A percentile compares a stretch with the other conserved stretches of the same genome.
Conservation (phyloP, 2,113 vertebrate genomes). For the Trochalopteron elliotii region DNA sequence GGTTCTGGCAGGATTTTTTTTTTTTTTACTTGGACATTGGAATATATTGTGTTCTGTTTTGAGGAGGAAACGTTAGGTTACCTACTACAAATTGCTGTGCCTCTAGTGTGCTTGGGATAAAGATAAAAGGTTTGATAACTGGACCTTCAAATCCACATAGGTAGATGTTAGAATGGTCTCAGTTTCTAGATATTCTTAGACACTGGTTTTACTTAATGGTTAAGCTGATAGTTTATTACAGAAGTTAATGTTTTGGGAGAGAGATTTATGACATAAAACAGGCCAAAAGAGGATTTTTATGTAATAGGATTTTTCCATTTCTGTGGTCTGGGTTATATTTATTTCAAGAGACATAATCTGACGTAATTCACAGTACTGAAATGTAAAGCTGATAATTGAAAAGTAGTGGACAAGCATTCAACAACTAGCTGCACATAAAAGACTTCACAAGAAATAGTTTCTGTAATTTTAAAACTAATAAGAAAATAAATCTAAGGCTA, state of each 20-base stretch:
- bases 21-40: neutral
- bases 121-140: neutral
- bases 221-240: neutral
- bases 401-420: neutral
- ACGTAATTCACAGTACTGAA: neutral
- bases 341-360: neutral
- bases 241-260: neutral
- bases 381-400: neutral
- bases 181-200: neutral
- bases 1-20: neutral
- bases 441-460: neutral
- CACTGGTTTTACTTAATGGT: neutral
- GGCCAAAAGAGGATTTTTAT: neutral
- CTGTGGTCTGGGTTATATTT: neutral
- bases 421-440: neutral
- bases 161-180: neutral
- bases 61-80: neutral
- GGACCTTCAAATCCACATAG: neutral
- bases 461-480: neutral
- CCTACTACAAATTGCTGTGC: neutral
- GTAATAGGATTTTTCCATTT: neutral
- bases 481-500: neutral
- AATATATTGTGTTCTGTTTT: neutral
- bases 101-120: neutral
- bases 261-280: neutral